phyloP scores from a whole-genome alignment of 1,140 invertebrate species.

The Phocides pigmalion region DNA sequence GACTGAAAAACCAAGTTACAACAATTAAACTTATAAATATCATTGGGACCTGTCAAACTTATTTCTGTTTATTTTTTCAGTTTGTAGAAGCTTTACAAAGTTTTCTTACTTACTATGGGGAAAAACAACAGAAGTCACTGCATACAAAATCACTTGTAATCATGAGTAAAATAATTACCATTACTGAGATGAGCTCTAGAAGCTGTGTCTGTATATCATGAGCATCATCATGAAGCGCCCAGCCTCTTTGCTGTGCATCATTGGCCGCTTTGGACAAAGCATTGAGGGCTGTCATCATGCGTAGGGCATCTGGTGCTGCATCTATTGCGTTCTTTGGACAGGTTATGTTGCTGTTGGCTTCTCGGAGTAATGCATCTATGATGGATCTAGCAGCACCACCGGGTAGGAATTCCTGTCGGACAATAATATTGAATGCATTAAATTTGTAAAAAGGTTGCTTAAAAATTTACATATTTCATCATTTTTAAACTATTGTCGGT shows the following conservation, averaged over 20 bases:
- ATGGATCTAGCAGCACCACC: conserved; percentile 76
- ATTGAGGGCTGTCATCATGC: conserved; percentile 91
- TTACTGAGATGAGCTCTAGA: conserved; percentile 92
- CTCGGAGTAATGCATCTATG: conserved; percentile 74
- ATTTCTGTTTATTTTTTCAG: too few relatives aligned
- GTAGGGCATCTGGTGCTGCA: conserved; percentile 90
- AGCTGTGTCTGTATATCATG: conserved; percentile 92
- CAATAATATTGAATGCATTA: too few relatives aligned
- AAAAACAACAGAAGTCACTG: too few relatives aligned
- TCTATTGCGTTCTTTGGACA: conserved; percentile 86
- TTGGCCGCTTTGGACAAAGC: conserved; percentile 94
- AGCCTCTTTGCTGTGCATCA: conserved; percentile 96
- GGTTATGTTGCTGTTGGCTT: conserved; percentile 75
- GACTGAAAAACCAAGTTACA: conserved; percentile 83
- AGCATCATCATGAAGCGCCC: conserved; percentile 97
- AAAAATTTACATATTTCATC: too few relatives aligned
- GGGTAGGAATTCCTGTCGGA: conserved; percentile 68
- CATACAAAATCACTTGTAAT: too few relatives aligned
- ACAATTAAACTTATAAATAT: background rate
- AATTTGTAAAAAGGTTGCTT: too few relatives aligned
- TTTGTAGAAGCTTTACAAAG: too few relatives aligned
- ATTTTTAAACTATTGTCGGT: too few relatives aligned
- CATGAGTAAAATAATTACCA: conserved; percentile 85
- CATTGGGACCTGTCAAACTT: too few relatives aligned
- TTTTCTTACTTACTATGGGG: too few relatives aligned